Percentiles rank a stretch among this genome's conserved stretches.
These are phyloP conservation scores for Lepidostoma basale DNA, from an alignment of 1,140 invertebrate species.

Conservation along the genomic window DNA sequence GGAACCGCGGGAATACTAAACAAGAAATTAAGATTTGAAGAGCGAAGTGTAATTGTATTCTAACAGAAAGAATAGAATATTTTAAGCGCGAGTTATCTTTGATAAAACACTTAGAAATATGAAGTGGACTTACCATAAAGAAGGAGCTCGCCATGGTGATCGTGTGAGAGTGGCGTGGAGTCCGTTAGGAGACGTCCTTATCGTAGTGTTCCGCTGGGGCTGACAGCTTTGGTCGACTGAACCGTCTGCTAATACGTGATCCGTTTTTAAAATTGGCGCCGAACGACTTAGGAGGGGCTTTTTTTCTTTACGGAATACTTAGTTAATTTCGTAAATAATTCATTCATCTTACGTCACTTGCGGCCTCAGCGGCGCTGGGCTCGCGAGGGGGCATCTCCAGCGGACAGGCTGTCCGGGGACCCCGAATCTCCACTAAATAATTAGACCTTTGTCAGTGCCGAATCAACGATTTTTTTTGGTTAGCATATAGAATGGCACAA, in stretches of 20 bases:
- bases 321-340: constrained; percentile 21
- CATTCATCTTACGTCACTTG: neutral
- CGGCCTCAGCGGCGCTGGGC: neutral
- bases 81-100: too few relatives aligned
- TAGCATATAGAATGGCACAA: too few relatives aligned
- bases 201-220: constrained; percentile 6
- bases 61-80: too few relatives aligned
- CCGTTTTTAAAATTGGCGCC: constrained; percentile 21
- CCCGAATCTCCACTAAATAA: too few relatives aligned
- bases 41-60: too few relatives aligned
- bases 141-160: neutral
- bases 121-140: neutral
- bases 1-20: too few relatives aligned
- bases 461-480: too few relatives aligned
- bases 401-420: neutral
- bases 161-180: neutral
- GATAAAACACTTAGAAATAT: too few relatives aligned
- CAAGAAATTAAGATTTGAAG: too few relatives aligned
- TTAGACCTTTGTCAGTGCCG: too few relatives aligned
- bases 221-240: neutral
- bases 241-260: neutral
- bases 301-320: constrained; percentile 3
- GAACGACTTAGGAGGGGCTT: constrained; percentile 13
- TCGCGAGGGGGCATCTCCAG: neutral
- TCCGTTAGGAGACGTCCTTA: neutral